phyloP scores from a whole-genome alignment of 1,140 invertebrate genomes.

The Episyrphus balteatus region DNA sequence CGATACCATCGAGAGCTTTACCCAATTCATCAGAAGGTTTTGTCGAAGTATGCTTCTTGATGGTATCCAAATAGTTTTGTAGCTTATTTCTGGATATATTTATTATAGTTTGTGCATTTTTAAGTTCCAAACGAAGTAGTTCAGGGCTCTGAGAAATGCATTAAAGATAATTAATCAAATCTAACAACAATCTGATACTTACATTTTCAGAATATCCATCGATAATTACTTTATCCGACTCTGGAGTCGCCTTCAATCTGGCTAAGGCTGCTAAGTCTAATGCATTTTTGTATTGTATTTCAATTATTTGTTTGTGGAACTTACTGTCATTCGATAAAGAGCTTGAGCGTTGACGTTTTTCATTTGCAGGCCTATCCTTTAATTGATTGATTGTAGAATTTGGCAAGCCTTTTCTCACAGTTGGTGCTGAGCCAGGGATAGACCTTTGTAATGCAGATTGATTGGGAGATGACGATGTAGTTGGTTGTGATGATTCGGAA shows the following conservation, averaged over 20 bases:
- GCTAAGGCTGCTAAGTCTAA: slow-evolving; percentile 17
- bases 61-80: slow-evolving; percentile 27
- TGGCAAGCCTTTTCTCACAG: too few species aligned
- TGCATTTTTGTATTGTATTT: slow-evolving; percentile 24
- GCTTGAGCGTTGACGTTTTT: slow-evolving; percentile 1
- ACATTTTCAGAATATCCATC: slow-evolving; percentile 30
- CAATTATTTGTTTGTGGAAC: slow-evolving; percentile 22
- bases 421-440: too few species aligned
- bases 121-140: slow-evolving; percentile 32
- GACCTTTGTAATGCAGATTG: too few species aligned
- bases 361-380: neutral
- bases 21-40: slow-evolving; percentile 22
- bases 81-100: slow-evolving; percentile 34
- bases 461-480: neutral
- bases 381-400: neutral
- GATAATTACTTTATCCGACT: slow-evolving; percentile 17
- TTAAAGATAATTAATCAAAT: neutral
- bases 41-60: slow-evolving; percentile 26
- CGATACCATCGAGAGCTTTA: slow-evolving; percentile 36
- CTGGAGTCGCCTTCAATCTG: slow-evolving; percentile 10
- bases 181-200: neutral
- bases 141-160: slow-evolving; percentile 28
- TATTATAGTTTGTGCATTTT: slow-evolving; percentile 36
- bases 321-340: slow-evolving; percentile 4
- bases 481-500: neutral